These are phyloP conservation scores for Ectemnius cavifrons DNA, from an alignment of 2,888 invertebrate species.

Conservation along the genomic window DNA sequence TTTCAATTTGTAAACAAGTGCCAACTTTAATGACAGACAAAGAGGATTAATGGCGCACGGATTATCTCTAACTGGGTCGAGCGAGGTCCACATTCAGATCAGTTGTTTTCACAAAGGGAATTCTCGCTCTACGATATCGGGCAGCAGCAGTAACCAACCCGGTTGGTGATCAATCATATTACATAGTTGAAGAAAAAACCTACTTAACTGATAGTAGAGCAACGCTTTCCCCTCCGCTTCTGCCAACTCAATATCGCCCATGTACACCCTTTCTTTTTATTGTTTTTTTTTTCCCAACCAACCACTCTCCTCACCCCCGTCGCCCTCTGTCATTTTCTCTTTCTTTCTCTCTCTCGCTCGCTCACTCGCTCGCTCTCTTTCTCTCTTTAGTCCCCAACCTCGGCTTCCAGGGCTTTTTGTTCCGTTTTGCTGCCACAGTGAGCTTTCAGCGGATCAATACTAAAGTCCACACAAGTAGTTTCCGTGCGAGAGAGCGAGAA, in stretches of 20 bases:
- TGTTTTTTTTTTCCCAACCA: no score
- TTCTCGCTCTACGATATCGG: background rate
- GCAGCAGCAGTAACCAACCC: no score
- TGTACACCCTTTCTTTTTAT: no score
- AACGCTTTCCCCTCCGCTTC: no score
- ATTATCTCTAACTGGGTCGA: background rate
- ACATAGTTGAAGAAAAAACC: no score
- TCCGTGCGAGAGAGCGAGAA: no score
- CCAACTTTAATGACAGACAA: no score
- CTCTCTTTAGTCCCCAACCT: background rate
- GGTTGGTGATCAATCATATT: no score
- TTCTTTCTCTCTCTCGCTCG: background rate
- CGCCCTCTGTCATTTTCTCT: background rate
- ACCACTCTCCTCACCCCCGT: background rate
- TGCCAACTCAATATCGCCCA: no score
- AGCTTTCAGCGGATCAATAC: conserved; percentile 10
- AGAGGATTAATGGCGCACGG: no score
- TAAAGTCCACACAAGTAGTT: background rate
- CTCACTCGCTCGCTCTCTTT: background rate
- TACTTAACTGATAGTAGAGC: no score
- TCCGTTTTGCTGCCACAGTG: conserved; percentile 10
- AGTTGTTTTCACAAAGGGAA: background rate
- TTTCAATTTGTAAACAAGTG: no score
- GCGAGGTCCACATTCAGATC: background rate
- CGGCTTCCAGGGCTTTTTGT: background rate